phyloP scores from a whole-genome alignment of 2,888 invertebrate species.

The Caenorhabditis sp. region DNA sequence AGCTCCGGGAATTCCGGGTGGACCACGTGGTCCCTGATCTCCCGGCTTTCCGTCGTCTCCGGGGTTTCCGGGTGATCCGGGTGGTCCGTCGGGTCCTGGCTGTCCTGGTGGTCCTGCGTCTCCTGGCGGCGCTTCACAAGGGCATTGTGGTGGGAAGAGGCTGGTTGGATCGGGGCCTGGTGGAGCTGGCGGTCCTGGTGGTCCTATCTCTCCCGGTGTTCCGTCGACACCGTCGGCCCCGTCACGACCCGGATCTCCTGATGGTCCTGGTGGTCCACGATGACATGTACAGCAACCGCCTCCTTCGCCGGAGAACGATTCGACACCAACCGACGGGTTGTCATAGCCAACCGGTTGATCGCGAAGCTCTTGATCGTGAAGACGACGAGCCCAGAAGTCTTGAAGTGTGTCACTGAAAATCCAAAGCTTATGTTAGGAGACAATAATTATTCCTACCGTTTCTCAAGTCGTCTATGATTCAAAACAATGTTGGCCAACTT shows the following conservation, averaged over 20 bases:
- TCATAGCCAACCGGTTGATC: constrained; percentile 65
- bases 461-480: constrained; percentile 55
- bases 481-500: constrained; percentile 65
- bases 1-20: constrained; percentile 78
- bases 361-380: constrained; percentile 66
- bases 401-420: constrained; percentile 63
- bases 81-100: constrained; percentile 57
- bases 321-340: constrained; percentile 44
- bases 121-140: constrained; percentile 69
- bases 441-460: constrained; percentile 24
- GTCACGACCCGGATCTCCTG: constrained; percentile 62
- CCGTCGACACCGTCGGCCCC: constrained; percentile 66
- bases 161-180: constrained; percentile 66
- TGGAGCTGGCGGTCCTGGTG: constrained; percentile 67
- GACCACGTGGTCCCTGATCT: constrained; percentile 75
- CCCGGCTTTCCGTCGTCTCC: constrained; percentile 68
- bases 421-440: neutral
- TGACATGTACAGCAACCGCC: constrained; percentile 65
- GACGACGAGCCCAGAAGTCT: constrained; percentile 69
- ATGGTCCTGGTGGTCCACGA: constrained; percentile 68
- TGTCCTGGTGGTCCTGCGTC: constrained; percentile 61
- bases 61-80: constrained; percentile 62
- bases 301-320: constrained; percentile 34
- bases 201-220: constrained; percentile 67
- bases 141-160: constrained; percentile 70